Evolutionary conservation across 2,888 invertebrate genomes (phyloP), one percentile per base, ranked within the genome.

Genomic region (Shargacucullia verbasci): DNA sequence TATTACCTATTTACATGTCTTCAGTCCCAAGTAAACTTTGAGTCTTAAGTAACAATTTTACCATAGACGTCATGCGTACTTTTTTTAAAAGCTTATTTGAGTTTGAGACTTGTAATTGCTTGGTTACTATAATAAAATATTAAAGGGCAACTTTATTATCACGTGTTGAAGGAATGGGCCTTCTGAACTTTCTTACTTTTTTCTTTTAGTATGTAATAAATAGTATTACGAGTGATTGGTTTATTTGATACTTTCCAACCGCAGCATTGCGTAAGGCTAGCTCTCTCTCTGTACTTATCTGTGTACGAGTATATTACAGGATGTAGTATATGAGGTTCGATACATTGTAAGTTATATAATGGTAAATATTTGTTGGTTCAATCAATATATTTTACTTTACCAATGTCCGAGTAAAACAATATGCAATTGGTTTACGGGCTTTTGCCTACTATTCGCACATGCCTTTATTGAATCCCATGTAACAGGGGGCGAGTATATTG

Each of bases 211-310:
- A 29, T 33, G 14, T 31, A 44, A 44, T 44, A 33, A 44, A 44
- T 33, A 11, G 37, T 29, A 43, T 9, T 34, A 25, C 6, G 31
- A 46, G 5, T 37, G 33, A 35, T 60, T 33, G 38, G 29, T 61
- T 29, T 35, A 12, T 61, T 29, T 61, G 29, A 14, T 46, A 46
- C 10, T 38, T 50, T 50, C 45, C 13, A 13, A 2, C 27, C 29
- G 29, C 29, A 10, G 15, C 38, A 31, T 61, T 60, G 37, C 46
- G 29, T 59, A 14, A 33, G 14, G 14, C 9, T 7, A 14, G 14
- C 13, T 9, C 33, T 8, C 11, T 44, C 31, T n/a, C 7, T 49
- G 20, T 47, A 47, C 7, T 25, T 12, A 12, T 7, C 6, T n/a
- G 29, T 20, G 38, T 33, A 20, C 7, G 14, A 2, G 29, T 14